Evolutionary conservation across 2,113 vertebrate species (phyloP).

Genomic region (Lontra canadensis): DNA sequence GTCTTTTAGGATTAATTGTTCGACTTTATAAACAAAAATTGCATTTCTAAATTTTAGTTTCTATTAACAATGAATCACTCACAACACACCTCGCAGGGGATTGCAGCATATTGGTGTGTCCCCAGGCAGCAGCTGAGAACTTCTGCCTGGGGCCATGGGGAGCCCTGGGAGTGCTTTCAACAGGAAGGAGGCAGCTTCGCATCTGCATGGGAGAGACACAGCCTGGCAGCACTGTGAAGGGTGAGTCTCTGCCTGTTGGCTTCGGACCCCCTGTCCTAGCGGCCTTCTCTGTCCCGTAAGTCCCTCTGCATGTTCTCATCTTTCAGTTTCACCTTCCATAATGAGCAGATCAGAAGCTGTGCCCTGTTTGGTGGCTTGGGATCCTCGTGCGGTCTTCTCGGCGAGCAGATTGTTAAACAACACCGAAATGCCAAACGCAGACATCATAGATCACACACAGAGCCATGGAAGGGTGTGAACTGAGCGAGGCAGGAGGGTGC

Average conservation of each 20-base stretch:
- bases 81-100: too few relatives aligned
- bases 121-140: not conserved
- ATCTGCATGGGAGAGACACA: not conserved
- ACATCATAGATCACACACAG: not conserved
- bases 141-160: not conserved
- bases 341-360: not conserved
- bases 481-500: not conserved
- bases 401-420: not conserved
- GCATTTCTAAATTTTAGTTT: not conserved
- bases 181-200: not conserved
- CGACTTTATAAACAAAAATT: not conserved
- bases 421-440: not conserved
- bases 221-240: not conserved
- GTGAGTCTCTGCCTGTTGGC: not conserved
- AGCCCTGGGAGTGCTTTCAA: not conserved
- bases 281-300: not conserved
- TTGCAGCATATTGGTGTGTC: not conserved
- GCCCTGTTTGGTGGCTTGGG: not conserved
- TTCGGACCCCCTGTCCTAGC: not conserved
- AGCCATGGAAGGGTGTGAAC: not conserved
- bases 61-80: not conserved
- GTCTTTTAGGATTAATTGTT: not conserved
- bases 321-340: not conserved
- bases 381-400: not conserved
- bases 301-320: not conserved